phyloP scores from a whole-genome alignment of 1,140 invertebrate species.

The Chelonus insularis region DNA sequence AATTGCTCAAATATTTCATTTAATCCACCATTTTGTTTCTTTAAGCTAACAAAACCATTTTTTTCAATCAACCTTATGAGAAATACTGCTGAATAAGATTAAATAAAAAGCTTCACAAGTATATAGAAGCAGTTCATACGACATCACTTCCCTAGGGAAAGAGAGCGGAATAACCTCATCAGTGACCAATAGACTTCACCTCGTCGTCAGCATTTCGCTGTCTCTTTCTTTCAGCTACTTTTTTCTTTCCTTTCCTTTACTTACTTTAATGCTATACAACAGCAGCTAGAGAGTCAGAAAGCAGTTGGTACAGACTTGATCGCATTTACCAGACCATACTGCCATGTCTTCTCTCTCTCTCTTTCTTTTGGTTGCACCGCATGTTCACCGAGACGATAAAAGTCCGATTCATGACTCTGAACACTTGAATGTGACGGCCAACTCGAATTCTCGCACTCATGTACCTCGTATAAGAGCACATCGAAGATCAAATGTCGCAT shows the following conservation, averaged over 20 bases:
- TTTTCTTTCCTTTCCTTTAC: background rate
- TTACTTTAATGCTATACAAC: no score
- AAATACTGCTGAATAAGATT: no score
- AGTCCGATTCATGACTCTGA: conserved; percentile 4
- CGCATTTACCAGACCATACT: background rate
- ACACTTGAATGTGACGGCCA: conserved; percentile 1
- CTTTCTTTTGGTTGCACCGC: background rate
- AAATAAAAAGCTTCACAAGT: no score
- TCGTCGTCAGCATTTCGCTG: conserved; percentile 9
- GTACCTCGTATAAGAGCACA: background rate
- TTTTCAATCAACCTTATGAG: no score
- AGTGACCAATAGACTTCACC: conserved; percentile 31
- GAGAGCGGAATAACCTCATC: conserved; percentile 35
- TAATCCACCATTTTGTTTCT: background rate
- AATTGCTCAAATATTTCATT: background rate
- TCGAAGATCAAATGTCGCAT: background rate
- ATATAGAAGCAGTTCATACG: background rate
- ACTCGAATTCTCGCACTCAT: background rate
- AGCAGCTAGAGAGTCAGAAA: no score
- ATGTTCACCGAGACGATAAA: background rate
- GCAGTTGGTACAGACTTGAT: background rate
- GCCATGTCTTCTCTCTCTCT: background rate
- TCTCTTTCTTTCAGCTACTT: background rate
- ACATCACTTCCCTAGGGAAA: conserved; percentile 27
- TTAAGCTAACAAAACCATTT: no score